These are phyloP conservation scores for Telenomus remus DNA, from an alignment of 1,140 invertebrate species.

Conservation along the genomic window DNA sequence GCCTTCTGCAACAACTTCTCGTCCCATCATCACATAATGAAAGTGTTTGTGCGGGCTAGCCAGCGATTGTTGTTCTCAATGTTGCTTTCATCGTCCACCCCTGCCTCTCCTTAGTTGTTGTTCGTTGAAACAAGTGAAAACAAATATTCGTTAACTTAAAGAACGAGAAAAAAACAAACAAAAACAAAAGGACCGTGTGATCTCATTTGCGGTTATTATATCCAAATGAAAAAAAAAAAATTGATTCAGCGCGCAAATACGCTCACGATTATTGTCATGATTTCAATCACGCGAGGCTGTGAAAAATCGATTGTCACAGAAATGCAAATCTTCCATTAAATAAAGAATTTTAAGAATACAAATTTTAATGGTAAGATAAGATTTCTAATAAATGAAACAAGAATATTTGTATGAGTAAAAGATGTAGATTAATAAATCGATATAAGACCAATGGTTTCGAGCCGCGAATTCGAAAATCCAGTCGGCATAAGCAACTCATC, in stretches of 20 bases:
- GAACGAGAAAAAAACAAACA: background rate
- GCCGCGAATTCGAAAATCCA: too few relatives aligned
- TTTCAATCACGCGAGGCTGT: constrained; percentile 57
- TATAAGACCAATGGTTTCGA: too few relatives aligned
- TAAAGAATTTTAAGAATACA: constrained; percentile 16
- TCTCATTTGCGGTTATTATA: constrained; percentile 2
- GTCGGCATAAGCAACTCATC: constrained; percentile 45
- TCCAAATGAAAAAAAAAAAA: constrained; percentile 3
- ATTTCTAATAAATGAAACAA: background rate
- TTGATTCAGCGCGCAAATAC: constrained; percentile 20
- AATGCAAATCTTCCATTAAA: constrained; percentile 48
- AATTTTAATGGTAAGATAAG: background rate
- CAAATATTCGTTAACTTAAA: background rate
- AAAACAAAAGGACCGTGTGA: background rate
- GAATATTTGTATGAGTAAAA: background rate
- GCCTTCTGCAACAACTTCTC: background rate
- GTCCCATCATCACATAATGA: background rate
- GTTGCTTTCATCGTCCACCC: background rate
- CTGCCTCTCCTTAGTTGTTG: background rate
- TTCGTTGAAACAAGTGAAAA: background rate
- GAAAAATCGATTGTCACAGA: constrained; percentile 48
- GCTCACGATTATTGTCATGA: constrained; percentile 42
- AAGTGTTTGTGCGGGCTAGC: too few relatives aligned
- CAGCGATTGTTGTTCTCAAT: background rate
- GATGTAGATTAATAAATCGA: background rate